Base-by-base conservation (phyloP, 2,113 vertebrate genomes). In the Australoheros scitulus region DNA sequence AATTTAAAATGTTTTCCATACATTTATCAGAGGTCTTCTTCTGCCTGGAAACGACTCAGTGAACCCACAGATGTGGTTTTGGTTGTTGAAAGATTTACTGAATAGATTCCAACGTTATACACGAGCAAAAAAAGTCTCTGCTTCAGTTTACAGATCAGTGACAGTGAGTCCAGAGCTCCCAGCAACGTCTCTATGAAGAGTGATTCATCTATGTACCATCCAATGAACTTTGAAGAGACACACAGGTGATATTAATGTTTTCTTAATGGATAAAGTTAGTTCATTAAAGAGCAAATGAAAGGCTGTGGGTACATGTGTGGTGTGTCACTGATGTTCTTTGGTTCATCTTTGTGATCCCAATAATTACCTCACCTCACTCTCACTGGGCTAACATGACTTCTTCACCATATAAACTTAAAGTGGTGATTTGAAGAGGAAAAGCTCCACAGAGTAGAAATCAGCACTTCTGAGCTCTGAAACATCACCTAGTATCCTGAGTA, bases 131-230 rank as follows among this genome's bases (percentile, higher is more conserved):
- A 65, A 24, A 1, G 14, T 50, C 24, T 77, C 41, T 61, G 4
- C 5, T 3, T n/a, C 11, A 74, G 75, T 22, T 60, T 56, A 11
- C 11, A 76, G 34, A 7, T 7, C 5, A 47, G 5, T 11, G 22
- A 3, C 22, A 41, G 2, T 22, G 15, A 59, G 3, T 15, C 60
- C 52, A 13, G 32, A 2, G 0, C 6, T 32, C 26, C 61, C 29
- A 79, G 64, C 2, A 2, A 0, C 20, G 8, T 61, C 10, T 86
- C 84, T 8, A 2, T 77, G 5, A 78, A 58, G 59, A 88, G 72
- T 5, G 22, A 80, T 6, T 0, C 0, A 2, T 86, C 89, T 57
- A 76, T 7, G 2, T 0, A 0, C 0, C 0, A 3, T 0, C 70
- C 76, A 2, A 0, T 29, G 0, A 2, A 1, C 1, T 56, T 86